These are phyloP conservation scores for Amblyraja radiata DNA, from an alignment of 2,797 vertebrate genomes.

Conservation along the genomic window DNA sequence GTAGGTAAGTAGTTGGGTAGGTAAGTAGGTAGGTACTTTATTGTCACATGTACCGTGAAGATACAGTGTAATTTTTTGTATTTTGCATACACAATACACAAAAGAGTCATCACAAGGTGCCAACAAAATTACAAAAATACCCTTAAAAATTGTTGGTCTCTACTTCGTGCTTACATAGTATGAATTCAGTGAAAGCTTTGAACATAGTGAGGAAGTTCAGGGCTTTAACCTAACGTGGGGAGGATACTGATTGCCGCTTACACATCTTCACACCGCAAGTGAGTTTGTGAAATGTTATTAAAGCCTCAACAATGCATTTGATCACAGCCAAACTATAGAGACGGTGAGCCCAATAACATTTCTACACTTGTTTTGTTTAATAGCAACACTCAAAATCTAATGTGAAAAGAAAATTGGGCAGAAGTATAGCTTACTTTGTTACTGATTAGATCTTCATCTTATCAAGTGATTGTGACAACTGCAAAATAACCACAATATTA, in stretches of 20 bases:
- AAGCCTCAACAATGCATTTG: background rate
- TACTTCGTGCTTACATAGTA: background rate
- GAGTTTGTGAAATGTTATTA: background rate
- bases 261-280: background rate
- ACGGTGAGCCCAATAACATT: background rate
- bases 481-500: background rate
- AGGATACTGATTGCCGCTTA: background rate
- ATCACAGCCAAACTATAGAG: background rate
- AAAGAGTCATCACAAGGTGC: too few relatives aligned
- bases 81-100: too few relatives aligned
- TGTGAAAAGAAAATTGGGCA: background rate
- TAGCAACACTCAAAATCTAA: background rate
- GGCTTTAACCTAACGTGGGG: background rate
- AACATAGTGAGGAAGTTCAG: background rate
- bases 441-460: background rate
- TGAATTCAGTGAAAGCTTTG: background rate
- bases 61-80: too few relatives aligned
- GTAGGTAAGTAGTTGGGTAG: too few relatives aligned
- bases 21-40: too few relatives aligned
- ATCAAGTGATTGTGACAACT: background rate
- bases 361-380: background rate
- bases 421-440: background rate
- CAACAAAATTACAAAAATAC: too few relatives aligned
- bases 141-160: too few relatives aligned
- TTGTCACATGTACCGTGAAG: too few relatives aligned